Evolutionary conservation across 23 tunicate genomes (phyloP), one percentile per base, ranked within the genome.

Genomic region (Clavelina lepadiformis): DNA sequence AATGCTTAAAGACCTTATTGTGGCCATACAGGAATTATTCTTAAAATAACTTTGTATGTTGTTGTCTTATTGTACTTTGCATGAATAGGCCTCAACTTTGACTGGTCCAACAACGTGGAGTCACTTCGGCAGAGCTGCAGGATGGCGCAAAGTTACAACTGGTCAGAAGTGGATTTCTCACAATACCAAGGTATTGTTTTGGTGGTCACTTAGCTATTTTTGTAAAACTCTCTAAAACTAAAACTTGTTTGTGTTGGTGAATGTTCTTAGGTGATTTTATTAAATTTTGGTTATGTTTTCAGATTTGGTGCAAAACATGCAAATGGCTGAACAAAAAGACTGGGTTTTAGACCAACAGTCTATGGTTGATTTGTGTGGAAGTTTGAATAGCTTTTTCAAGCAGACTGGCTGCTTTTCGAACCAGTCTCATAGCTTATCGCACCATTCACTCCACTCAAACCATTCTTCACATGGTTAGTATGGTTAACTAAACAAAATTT

Each of bases 111-210:
- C 59, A 88, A 74, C 38, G 29, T 61, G 28, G 89, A 81, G 58
- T 76, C 83, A 4, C 54, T 89, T 45, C 81, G 81, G 13, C 81
- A 81, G 33, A 89, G 97, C 35, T 89, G 88, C 56, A 23, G 32
- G 23, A 41, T 68, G 64, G 74, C 76, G 31, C 70, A 73, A 28
- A 89, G 73, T 35, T 51, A 86, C 75, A 72, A 89, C 56, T 89
- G 89, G 89, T 79, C 97, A 13, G 83, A 64, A 3, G 83, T 89
- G 26, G 97, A 89, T 57, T 81, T 89, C 35, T 51, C 88, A 15
- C 83, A 81, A 30, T 89, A 47, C 63, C 88, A 78, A 75, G 97
- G 97, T 89, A 65, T n/a, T n/a, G n/a, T n/a, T n/a, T n/a, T n/a
- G n/a, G n/a, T n/a, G n/a, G n/a, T n/a, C n/a, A n/a, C n/a, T n/a